A percentile compares a stretch with the other conserved stretches of the same genome.
phyloP scores from a whole-genome alignment of 2,797 vertebrate species.

The Mormyrus hasselquistii region DNA sequence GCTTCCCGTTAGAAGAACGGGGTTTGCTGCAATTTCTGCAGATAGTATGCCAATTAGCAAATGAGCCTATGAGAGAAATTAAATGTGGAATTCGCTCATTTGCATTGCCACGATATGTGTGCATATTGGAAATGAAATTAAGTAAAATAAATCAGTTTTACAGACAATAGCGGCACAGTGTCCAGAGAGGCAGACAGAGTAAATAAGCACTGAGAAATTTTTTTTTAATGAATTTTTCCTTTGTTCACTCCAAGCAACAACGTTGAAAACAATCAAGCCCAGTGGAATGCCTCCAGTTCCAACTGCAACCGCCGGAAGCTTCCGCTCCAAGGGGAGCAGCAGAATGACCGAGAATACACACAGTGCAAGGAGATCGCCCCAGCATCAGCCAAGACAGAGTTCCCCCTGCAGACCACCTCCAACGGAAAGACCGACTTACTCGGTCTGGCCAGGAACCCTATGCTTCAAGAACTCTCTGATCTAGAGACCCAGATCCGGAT shows the following conservation, averaged over 20 bases:
- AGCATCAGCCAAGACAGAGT: slow-evolving; percentile 63
- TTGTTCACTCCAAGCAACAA: slow-evolving; percentile 67
- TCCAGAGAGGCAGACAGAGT: background rate
- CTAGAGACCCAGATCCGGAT: slow-evolving; percentile 86
- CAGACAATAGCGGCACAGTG: background rate
- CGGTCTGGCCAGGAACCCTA: slow-evolving; percentile 57
- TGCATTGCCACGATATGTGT: background rate
- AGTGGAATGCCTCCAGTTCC: slow-evolving; percentile 72
- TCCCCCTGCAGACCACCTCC: slow-evolving; percentile 66
- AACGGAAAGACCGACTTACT: slow-evolving; percentile 82
- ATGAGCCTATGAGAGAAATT: background rate
- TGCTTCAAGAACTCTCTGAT: slow-evolving; percentile 83
- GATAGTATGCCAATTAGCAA: background rate
- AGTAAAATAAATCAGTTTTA: background rate
- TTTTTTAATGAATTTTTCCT: background rate
- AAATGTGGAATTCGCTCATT: background rate
- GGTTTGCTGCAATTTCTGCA: background rate
- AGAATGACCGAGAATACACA: slow-evolving; percentile 64
- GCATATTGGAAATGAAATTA: background rate
- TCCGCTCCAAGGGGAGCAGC: slow-evolving; percentile 64
- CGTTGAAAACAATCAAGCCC: slow-evolving; percentile 67
- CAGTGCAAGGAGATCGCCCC: slow-evolving; percentile 66
- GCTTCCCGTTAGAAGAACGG: background rate
- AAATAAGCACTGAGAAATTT: background rate
- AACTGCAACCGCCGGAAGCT: slow-evolving; percentile 68